Evolutionary conservation across 2,888 invertebrate species (phyloP).

Genomic region (Mongoloraphidia duomilia): DNA sequence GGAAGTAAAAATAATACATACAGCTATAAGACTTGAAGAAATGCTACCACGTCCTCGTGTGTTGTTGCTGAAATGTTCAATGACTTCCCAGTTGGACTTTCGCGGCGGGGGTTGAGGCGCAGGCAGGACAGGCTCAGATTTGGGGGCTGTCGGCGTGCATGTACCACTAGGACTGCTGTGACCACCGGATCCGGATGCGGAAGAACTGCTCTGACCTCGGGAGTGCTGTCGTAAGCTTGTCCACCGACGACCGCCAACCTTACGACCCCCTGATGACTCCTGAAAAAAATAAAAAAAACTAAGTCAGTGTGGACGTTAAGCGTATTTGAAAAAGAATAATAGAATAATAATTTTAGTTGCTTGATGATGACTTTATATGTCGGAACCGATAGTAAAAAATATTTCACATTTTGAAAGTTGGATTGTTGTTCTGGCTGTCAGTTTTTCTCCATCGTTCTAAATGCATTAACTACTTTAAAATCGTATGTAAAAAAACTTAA

Average conservation of each 20-base stretch:
- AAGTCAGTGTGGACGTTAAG: not conserved
- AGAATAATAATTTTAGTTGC: not conserved
- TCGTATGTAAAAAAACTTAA: no score
- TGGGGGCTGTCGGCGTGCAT: not conserved
- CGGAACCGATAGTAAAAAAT: no score
- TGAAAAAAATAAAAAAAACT: slow-evolving; percentile 14
- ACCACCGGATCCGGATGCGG: slow-evolving; percentile 21
- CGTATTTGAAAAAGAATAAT: not conserved
- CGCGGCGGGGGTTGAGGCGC: slow-evolving; percentile 42
- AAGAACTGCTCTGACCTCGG: slow-evolving; percentile 23
- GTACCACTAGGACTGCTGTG: slow-evolving; percentile 19
- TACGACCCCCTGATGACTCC: slow-evolving; percentile 24
- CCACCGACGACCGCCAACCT: slow-evolving; percentile 31
- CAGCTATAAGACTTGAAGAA: slow-evolving; percentile 47
- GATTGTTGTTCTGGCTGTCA: no score
- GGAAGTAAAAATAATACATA: slow-evolving; percentile 29
- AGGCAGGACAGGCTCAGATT: not conserved
- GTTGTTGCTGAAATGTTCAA: slow-evolving; percentile 65
- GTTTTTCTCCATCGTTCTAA: no score
- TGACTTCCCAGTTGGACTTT: slow-evolving; percentile 85
- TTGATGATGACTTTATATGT: no score
- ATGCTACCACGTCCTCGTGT: slow-evolving; percentile 42
- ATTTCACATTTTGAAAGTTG: no score
- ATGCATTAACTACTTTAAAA: no score
- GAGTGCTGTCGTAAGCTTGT: slow-evolving; percentile 36